Evolutionary conservation across 2,888 invertebrate genomes (phyloP).

Genomic region (Piscicola geometra): DNA sequence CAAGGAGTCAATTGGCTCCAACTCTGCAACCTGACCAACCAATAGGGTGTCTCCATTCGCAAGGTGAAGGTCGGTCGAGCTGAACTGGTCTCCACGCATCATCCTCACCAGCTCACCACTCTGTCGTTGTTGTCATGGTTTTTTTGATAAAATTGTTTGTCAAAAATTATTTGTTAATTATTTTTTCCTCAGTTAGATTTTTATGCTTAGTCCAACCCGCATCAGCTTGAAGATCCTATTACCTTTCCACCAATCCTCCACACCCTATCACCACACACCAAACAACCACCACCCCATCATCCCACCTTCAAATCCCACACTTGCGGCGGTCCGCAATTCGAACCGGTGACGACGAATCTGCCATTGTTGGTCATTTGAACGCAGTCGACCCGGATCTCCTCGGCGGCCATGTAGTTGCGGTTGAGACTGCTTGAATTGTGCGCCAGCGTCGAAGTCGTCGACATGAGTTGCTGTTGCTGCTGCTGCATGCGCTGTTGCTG

Average conservation of each 20-base stretch:
- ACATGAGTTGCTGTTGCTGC: conserved; percentile 33
- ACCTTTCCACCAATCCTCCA: no score
- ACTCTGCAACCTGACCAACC: conserved; percentile 55
- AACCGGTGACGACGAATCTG: conserved; percentile 54
- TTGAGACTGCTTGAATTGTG: not conserved
- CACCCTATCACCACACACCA: conserved; percentile 8
- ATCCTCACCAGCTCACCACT: conserved; percentile 53
- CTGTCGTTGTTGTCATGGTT: no score
- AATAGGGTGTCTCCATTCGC: conserved; percentile 53
- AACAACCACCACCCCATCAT: not conserved
- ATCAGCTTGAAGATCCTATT: no score
- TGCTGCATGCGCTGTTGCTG: conserved; percentile 31
- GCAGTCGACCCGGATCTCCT: conserved; percentile 55
- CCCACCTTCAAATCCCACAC: conserved; percentile 56
- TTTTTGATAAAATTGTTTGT: not conserved
- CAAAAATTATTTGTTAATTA: not conserved
- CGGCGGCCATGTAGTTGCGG: conserved; percentile 46
- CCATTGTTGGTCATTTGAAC: conserved; percentile 53
- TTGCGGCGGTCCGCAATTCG: conserved; percentile 55
- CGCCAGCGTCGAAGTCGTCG: conserved; percentile 16
- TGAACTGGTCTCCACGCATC: conserved; percentile 54
- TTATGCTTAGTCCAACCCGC: no score
- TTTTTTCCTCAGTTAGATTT: no score
- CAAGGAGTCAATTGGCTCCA: conserved; percentile 49
- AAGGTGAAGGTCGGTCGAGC: conserved; percentile 54